Evolutionary conservation across 1,140 invertebrate species (phyloP).

Genomic region (Orchesella cincta): DNA sequence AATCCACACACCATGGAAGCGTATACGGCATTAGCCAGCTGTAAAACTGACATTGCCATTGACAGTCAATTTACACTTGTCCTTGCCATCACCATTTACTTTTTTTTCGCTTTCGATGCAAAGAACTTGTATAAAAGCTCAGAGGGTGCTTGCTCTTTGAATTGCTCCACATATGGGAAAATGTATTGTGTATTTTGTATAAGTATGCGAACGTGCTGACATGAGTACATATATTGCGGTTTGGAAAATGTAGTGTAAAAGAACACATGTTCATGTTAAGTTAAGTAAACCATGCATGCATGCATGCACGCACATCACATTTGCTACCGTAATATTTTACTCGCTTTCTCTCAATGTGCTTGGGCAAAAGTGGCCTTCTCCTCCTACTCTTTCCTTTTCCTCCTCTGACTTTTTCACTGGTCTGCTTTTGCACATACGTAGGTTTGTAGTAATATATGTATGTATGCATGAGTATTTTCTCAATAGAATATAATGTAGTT

Average conservation of each 20-base stretch:
- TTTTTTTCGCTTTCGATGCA: neutral
- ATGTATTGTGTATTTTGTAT: constrained; percentile 12
- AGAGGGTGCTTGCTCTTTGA: neutral
- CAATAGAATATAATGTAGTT: neutral
- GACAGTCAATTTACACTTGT: neutral
- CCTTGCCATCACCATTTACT: neutral
- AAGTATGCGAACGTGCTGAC: neutral
- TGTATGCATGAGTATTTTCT: neutral
- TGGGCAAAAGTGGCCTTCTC: neutral
- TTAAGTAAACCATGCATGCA: neutral
- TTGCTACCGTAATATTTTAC: constrained; percentile 7
- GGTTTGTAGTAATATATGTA: too few relatives aligned
- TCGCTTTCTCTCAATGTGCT: neutral
- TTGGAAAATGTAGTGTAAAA: neutral
- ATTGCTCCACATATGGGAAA: neutral
- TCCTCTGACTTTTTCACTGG: neutral
- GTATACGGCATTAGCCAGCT: too few relatives aligned
- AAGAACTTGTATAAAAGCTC: neutral
- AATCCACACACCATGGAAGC: too few relatives aligned
- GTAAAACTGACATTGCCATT: neutral
- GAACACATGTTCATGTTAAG: constrained; percentile 10
- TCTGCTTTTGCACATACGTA: neutral
- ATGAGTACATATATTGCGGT: neutral
- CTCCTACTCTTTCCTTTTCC: neutral
- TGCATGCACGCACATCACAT: constrained; percentile 23